These are phyloP conservation scores for Amiota communis DNA, from an alignment of 2,888 invertebrate genomes.

Conservation along the genomic window DNA sequence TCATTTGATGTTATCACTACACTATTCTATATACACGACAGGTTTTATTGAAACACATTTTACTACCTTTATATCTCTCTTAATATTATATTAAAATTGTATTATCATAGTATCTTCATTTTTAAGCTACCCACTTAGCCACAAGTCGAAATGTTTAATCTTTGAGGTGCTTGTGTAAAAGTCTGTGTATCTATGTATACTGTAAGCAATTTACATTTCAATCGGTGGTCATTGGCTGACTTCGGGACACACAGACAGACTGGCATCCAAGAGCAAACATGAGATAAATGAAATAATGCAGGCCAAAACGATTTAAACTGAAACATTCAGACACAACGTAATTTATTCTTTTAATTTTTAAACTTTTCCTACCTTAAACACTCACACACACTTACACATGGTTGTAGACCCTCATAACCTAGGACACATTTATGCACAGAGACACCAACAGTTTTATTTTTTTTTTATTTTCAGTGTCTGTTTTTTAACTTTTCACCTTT, in stretches of 20 bases:
- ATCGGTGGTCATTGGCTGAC: constrained; percentile 10
- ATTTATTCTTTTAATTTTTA: constrained; percentile 12
- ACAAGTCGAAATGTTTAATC: background rate
- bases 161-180: background rate
- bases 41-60: too few relatives aligned
- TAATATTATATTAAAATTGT: background rate
- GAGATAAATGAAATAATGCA: background rate
- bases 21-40: too few relatives aligned
- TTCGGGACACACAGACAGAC: background rate
- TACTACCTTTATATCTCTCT: too few relatives aligned
- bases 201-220: constrained; percentile 12
- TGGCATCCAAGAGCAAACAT: background rate
- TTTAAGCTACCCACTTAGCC: background rate
- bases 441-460: too few relatives aligned
- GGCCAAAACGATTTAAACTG: background rate
- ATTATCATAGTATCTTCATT: background rate
- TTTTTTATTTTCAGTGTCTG: background rate
- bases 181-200: background rate
- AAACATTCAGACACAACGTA: constrained; percentile 7
- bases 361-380: background rate
- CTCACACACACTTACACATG: background rate
- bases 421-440: too few relatives aligned
- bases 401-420: too few relatives aligned
- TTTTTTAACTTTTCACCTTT: constrained; percentile 23
- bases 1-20: too few relatives aligned